Conservation (phyloP, 2,113 vertebrate species). For the Mustelus asterias region DNA sequence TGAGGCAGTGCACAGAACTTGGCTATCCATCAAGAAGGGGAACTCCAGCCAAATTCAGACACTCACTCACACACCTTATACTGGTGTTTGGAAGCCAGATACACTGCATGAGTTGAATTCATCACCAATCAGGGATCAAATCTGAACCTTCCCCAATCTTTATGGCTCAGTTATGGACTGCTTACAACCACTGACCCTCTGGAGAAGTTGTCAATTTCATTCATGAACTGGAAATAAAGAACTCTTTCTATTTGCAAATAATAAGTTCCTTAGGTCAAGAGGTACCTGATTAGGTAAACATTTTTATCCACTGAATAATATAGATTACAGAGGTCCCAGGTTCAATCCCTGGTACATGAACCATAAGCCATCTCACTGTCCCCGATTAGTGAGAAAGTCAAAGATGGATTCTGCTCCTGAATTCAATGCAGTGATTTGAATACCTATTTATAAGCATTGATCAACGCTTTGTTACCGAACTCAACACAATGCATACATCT, state of each 20-base stretch:
- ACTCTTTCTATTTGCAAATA: not conserved
- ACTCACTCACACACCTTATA: no score
- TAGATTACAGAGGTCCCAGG: not conserved
- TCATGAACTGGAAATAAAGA: not conserved
- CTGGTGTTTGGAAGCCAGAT: no score
- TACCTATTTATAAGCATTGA: not conserved
- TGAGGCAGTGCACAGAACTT: not conserved
- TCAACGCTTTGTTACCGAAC: not conserved
- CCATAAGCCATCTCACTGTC: not conserved
- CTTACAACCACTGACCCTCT: not conserved
- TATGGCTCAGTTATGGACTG: not conserved
- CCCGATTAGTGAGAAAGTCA: not conserved
- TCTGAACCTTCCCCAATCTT: not conserved
- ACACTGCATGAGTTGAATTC: not conserved
- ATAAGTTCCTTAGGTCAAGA: not conserved
- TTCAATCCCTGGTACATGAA: not conserved
- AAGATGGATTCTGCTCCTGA: not conserved
- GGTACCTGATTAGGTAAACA: not conserved
- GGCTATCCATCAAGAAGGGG: not conserved
- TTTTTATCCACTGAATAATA: not conserved
- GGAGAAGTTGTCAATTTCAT: not conserved
- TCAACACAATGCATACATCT: not conserved
- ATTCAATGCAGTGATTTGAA: not conserved
- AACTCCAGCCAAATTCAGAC: not conserved
- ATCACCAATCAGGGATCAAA: not conserved